Percentiles rank a stretch among this genome's conserved stretches.
phyloP scores from a whole-genome alignment of 2,113 vertebrate species.

The Hassar affinis region DNA sequence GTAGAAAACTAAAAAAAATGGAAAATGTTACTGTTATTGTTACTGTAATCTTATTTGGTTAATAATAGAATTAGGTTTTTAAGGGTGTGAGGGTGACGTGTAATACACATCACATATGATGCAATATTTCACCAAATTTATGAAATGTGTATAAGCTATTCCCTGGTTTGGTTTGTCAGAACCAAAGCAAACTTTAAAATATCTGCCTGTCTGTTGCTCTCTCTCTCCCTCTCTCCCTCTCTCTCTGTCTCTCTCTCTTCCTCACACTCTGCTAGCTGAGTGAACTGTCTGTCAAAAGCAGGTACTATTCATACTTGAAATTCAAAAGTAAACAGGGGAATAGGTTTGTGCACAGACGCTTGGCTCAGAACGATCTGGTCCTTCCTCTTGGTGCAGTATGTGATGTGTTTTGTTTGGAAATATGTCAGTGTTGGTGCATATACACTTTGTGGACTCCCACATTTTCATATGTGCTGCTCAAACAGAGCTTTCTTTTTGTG shows the following conservation, averaged over 20 bases:
- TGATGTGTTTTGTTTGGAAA: constrained; percentile 27
- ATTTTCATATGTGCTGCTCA: background rate
- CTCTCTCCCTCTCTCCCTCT: background rate
- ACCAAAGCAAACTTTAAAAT: constrained; percentile 57
- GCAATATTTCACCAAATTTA: constrained; percentile 40
- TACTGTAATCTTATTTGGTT: too few species aligned
- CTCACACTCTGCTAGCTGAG: constrained; percentile 47
- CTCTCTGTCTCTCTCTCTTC: background rate
- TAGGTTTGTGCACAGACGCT: constrained; percentile 48
- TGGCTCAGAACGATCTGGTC: constrained; percentile 61
- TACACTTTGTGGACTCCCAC: background rate
- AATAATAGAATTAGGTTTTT: too few species aligned
- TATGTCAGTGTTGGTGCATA: background rate
- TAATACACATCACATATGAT: background rate
- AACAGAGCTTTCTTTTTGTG: constrained; percentile 15
- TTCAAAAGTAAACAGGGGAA: constrained; percentile 74
- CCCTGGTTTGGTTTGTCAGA: constrained; percentile 21
- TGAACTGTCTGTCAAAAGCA: constrained; percentile 61
- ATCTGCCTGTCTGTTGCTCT: background rate
- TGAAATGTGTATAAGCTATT: constrained; percentile 36
- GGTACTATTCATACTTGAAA: constrained; percentile 66
- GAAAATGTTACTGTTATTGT: too few species aligned
- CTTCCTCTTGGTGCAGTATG: constrained; percentile 26
- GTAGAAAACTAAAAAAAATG: too few species aligned
- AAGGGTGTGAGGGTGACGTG: background rate